These are phyloP conservation scores for Ramazzottius varieornatus DNA, from an alignment of 2,888 invertebrate genomes.

Conservation along the genomic window DNA sequence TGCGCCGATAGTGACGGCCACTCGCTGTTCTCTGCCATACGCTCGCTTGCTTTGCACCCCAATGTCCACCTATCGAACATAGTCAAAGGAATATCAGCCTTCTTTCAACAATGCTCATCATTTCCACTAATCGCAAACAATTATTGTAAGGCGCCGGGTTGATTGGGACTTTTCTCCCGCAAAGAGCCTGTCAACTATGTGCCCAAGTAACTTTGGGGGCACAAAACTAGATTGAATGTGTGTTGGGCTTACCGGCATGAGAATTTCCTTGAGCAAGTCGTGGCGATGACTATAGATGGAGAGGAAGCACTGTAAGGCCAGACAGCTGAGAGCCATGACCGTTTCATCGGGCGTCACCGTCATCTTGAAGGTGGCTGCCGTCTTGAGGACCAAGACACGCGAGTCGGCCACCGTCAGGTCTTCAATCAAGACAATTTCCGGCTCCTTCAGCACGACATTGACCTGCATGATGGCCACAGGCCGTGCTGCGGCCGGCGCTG, in stretches of 20 bases:
- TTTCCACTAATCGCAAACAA: too few relatives aligned
- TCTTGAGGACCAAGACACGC: constrained; percentile 11
- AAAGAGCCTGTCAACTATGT: too few relatives aligned
- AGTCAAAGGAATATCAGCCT: too few relatives aligned
- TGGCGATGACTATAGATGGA: constrained; percentile 13
- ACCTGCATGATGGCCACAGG: constrained; percentile 5
- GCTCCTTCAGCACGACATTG: constrained; percentile 15
- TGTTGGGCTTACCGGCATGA: too few relatives aligned
- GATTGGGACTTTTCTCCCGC: too few relatives aligned
- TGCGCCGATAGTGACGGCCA: not conserved
- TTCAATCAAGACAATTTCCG: constrained; percentile 23
- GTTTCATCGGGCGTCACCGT: constrained; percentile 15
- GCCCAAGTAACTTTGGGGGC: too few relatives aligned
- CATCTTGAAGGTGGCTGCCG: constrained; percentile 16
- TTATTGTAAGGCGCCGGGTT: too few relatives aligned
- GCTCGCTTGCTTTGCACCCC: not conserved
- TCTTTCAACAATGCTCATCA: too few relatives aligned
- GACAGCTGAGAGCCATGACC: constrained; percentile 15
- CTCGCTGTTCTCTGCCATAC: not conserved
- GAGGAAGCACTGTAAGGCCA: constrained; percentile 16
- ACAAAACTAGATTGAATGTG: too few relatives aligned
- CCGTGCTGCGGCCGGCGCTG: constrained; percentile 1
- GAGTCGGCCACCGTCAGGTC: constrained; percentile 13
- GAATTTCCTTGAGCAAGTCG: not conserved
- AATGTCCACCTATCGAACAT: too few relatives aligned